Evolutionary conservation across 2,888 invertebrate genomes (phyloP), one percentile per base, ranked within the genome.

Genomic region (Sericinus montela): DNA sequence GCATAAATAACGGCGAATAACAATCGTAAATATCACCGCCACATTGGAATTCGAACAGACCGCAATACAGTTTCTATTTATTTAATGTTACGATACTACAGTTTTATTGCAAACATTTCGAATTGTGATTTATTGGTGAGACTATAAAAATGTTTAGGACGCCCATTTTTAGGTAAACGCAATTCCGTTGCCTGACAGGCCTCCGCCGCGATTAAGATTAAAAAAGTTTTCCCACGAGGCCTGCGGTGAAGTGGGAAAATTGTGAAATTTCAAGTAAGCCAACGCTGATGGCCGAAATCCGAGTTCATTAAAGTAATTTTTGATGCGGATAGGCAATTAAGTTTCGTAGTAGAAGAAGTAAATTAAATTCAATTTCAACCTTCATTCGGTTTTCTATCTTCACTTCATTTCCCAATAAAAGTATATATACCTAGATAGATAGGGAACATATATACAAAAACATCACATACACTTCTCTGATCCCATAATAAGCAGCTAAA

Each of bases 241-340:
- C 69, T 64, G 64, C 67, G 65, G 64, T 60, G 59, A 58, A 59
- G 51, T 48, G 42, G 54, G 44, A 77, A 75, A 74, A 74, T 79
- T 80, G 82, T 80, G 81, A 80, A 84, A 79, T 78, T 80, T 79
- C 63, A 59, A 58, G 69, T 64, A 66, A 70, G 65, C 69, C 62
- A 59, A 71, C 54, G 51, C 42, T 75, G 65, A 71, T 80, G 80
- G 74, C 78, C 80, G 67, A 75, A 72, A 67, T 65, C 63, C 56
- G 69, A 75, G 71, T 78, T 75, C 72, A 69, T 75, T 72, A 72
- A 81, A 80, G 75, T 75, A 71, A 74, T 75, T 69, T 63, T 72
- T 74, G 78, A 72, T 67, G 69, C 65, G 73, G 76, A 73, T 72
- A 74, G 75, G 72, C 75, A 80, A 80, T 82, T 80, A 80, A 75